A percentile compares a stretch with the other conserved stretches of the same genome.
Conservation (phyloP, 2,888 invertebrate species). For the Agriotes lineatus region DNA sequence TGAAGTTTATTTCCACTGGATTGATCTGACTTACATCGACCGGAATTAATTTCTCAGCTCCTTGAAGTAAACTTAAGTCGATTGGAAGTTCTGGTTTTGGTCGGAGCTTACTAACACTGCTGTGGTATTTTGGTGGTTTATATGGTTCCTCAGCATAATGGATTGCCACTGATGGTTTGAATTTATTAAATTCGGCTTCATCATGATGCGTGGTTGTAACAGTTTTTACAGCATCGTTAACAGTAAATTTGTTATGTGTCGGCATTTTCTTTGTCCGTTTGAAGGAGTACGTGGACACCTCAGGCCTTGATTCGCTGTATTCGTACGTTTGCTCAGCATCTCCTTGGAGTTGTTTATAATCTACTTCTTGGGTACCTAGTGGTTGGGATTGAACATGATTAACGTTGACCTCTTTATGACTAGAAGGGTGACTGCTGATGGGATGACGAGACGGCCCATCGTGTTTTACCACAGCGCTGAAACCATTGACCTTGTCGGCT, state of each 20-base stretch:
- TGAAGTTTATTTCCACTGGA: slow-evolving; percentile 56
- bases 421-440: slow-evolving; percentile 14
- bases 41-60: slow-evolving; percentile 53
- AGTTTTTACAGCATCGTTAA: neutral
- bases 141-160: neutral
- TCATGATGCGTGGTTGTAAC: neutral
- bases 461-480: slow-evolving; percentile 71
- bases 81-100: neutral
- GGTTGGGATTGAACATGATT: neutral
- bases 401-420: slow-evolving; percentile 23
- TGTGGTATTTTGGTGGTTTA: no score
- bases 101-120: neutral
- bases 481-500: slow-evolving; percentile 71
- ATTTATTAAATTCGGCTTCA: neutral
- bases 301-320: slow-evolving; percentile 26
- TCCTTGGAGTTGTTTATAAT: neutral
- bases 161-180: neutral
- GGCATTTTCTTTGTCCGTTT: neutral
- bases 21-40: slow-evolving; percentile 54
- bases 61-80: neutral
- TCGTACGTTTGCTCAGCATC: slow-evolving; percentile 6
- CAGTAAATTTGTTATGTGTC: neutral
- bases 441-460: slow-evolving; percentile 66
- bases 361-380: neutral
- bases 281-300: neutral